A percentile compares a stretch with the other conserved stretches of the same genome.
These are phyloP conservation scores for Eupsilia transversa DNA, from an alignment of 2,888 invertebrate species.

Conservation along the genomic window DNA sequence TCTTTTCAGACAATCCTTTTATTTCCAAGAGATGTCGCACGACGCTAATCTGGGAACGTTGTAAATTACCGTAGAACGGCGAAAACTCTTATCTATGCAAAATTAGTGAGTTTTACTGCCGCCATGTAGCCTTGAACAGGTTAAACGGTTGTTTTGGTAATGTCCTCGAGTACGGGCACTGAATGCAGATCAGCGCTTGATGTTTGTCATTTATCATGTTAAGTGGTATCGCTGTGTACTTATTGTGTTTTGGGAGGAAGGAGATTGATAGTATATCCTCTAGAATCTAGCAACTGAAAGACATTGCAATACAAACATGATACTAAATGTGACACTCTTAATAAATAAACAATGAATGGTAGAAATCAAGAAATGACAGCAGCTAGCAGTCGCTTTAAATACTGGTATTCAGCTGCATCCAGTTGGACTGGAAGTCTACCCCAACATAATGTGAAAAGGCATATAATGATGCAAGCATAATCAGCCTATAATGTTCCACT, in stretches of 20 bases:
- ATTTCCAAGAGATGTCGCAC: slow-evolving; percentile 57
- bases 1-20: slow-evolving; percentile 66
- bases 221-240: slow-evolving; percentile 24
- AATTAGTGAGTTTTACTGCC: slow-evolving; percentile 73
- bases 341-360: neutral
- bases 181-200: slow-evolving; percentile 62
- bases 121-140: slow-evolving; percentile 61
- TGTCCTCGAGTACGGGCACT: slow-evolving; percentile 37
- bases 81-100: slow-evolving; percentile 75
- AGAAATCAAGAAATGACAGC: too few species aligned
- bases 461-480: neutral
- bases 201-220: slow-evolving; percentile 59
- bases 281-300: neutral
- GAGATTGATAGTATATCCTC: slow-evolving; percentile 15
- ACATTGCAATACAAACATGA: neutral
- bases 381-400: neutral
- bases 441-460: neutral
- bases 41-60: slow-evolving; percentile 70
- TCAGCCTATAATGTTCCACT: too few species aligned
- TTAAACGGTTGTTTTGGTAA: slow-evolving; percentile 66
- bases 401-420: neutral
- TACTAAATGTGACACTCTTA: neutral
- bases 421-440: neutral
- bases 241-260: slow-evolving; percentile 3
- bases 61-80: slow-evolving; percentile 71